Percentiles rank a stretch among this genome's conserved stretches.
phyloP scores from a whole-genome alignment of 2,888 invertebrate species.

The Melipona bicolor region DNA sequence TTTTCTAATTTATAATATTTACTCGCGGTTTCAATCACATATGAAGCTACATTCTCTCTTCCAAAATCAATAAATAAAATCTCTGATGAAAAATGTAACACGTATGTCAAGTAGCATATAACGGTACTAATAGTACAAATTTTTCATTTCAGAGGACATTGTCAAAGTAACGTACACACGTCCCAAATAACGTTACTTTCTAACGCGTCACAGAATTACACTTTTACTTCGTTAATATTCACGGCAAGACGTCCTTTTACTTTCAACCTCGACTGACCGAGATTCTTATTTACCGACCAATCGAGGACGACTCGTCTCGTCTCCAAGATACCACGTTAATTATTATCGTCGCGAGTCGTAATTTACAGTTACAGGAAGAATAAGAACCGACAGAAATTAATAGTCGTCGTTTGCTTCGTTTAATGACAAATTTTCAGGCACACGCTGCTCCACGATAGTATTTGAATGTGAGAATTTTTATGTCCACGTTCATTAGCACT shows the following conservation, averaged over 20 bases:
- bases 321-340: constrained; percentile 12
- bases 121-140: too few relatives aligned
- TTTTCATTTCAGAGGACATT: background rate
- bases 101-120: too few relatives aligned
- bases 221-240: constrained; percentile 46
- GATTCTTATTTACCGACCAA: constrained; percentile 17
- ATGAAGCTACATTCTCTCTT: too few relatives aligned
- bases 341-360: background rate
- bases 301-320: constrained; percentile 29
- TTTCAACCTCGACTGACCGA: constrained; percentile 37
- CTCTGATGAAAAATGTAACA: too few relatives aligned
- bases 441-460: too few relatives aligned
- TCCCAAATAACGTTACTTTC: constrained; percentile 20
- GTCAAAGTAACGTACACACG: background rate
- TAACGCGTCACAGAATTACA: constrained; percentile 20
- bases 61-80: too few relatives aligned
- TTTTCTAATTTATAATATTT: too few relatives aligned
- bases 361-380: constrained; percentile 4
- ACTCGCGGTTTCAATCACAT: too few relatives aligned
- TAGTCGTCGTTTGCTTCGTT: background rate
- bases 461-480: too few relatives aligned
- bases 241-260: constrained; percentile 45
- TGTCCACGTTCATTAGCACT: too few relatives aligned
- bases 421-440: background rate
- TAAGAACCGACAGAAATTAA: background rate